A percentile compares a stretch with the other conserved stretches of the same genome.
Conservation (phyloP, 2,888 invertebrate species). For the Thecocarcelia acutangulata region DNA sequence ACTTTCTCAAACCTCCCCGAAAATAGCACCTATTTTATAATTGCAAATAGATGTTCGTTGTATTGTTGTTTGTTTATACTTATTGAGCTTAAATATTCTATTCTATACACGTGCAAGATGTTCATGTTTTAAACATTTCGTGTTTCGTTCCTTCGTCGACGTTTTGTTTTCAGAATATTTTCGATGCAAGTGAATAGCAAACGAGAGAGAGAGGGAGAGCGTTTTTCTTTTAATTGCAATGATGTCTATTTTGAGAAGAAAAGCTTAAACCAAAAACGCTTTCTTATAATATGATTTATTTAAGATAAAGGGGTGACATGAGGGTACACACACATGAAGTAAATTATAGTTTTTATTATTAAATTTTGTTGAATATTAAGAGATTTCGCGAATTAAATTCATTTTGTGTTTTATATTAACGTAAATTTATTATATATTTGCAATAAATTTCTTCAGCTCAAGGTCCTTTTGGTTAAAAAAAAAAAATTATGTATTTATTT, state of each 20-base stretch:
- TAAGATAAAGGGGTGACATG: neutral
- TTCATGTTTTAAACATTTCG: slow-evolving; percentile 60
- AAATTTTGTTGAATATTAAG: too few species aligned
- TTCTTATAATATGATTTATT: neutral
- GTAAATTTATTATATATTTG: too few species aligned
- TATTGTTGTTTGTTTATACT: slow-evolving; percentile 11
- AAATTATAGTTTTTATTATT: too few species aligned
- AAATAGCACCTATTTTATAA: slow-evolving; percentile 37
- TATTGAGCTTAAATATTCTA: slow-evolving; percentile 56
- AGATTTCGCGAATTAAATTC: too few species aligned
- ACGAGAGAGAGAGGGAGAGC: slow-evolving; percentile 15
- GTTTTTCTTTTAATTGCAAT: slow-evolving; percentile 20
- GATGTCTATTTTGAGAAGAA: slow-evolving; percentile 21
- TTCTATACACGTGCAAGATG: slow-evolving; percentile 67
- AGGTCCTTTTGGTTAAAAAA: too few species aligned
- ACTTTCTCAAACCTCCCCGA: slow-evolving; percentile 63
- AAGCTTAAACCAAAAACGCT: neutral
- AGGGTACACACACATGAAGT: too few species aligned
- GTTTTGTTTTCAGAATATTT: slow-evolving; percentile 35
- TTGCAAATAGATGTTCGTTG: slow-evolving; percentile 2
- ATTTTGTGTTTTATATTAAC: too few species aligned
- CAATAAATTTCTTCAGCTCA: too few species aligned
- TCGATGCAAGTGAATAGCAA: slow-evolving; percentile 20
- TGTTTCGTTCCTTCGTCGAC: slow-evolving; percentile 21
- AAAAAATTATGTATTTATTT: too few species aligned